Evolutionary conservation across 2,888 invertebrate species (phyloP).

Genomic region (Lithophane socia): DNA sequence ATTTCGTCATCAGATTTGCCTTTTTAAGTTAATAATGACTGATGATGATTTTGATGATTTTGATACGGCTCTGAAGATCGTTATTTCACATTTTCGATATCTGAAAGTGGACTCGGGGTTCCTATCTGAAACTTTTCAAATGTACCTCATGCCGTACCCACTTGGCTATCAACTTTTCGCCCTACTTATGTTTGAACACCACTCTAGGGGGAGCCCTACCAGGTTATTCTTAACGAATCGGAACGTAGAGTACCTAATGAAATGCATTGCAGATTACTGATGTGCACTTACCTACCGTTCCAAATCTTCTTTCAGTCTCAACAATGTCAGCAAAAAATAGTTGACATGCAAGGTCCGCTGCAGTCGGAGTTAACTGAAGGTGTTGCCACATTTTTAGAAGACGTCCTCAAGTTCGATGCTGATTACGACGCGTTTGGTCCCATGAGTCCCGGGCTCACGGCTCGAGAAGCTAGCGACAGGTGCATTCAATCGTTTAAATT

Average conservation of each 20-base stretch:
- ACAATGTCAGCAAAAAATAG: conserved; percentile 92
- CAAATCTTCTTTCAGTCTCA: conserved; percentile 86
- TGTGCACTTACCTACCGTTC: neutral
- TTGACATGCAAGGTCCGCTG: conserved; percentile 94
- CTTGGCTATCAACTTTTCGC: neutral
- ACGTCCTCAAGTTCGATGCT: conserved; percentile 92
- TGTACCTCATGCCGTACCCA: neutral
- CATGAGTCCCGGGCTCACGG: conserved; percentile 95
- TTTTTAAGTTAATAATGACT: too few relatives aligned
- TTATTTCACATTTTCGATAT: too few relatives aligned
- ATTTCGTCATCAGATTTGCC: too few relatives aligned
- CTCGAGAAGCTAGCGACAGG: conserved; percentile 96
- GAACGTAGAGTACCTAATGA: too few relatives aligned
- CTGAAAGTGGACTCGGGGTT: neutral
- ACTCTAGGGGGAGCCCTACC: neutral
- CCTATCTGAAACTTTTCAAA: neutral
- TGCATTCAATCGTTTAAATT: conserved; percentile 67
- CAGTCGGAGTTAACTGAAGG: conserved; percentile 93
- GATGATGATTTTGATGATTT: too few relatives aligned
- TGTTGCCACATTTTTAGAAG: conserved; percentile 91
- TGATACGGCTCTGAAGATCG: too few relatives aligned
- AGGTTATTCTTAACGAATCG: neutral
- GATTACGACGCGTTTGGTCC: conserved; percentile 95
- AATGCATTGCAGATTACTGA: neutral
- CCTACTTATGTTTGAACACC: neutral